A percentile compares a stretch with the other conserved stretches of the same genome.
Evolutionary conservation across 2,113 vertebrate species (phyloP).

Genomic region (Promerops cafer): DNA sequence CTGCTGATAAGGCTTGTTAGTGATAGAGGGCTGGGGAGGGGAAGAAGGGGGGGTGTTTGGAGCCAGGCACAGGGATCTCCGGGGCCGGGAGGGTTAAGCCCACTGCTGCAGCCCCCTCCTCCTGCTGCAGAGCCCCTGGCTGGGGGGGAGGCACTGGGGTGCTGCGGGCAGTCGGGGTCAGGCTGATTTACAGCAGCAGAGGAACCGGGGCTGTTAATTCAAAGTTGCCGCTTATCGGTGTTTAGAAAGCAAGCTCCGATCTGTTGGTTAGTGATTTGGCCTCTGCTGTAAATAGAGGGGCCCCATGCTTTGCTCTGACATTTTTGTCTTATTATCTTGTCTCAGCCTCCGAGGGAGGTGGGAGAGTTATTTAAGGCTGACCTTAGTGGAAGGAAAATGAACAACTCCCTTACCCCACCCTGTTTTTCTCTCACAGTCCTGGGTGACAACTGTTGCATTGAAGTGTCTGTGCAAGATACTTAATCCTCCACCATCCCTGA

Average conservation of each 20-base stretch:
- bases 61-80: slow-evolving; percentile 51
- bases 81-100: not conserved
- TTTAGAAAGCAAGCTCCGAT: slow-evolving; percentile 49
- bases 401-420: slow-evolving; percentile 44
- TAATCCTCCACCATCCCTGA: not conserved
- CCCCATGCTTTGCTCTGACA: slow-evolving; percentile 30
- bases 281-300: slow-evolving; percentile 65
- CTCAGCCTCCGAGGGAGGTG: slow-evolving; percentile 13
- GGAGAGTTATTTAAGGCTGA: slow-evolving; percentile 58
- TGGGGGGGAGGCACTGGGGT: not conserved
- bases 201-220: slow-evolving; percentile 13
- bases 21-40: slow-evolving; percentile 14
- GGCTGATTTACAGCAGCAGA: slow-evolving; percentile 29
- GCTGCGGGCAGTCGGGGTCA: not conserved
- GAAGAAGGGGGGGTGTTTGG: not conserved
- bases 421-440: not conserved
- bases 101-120: not conserved
- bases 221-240: slow-evolving; percentile 61
- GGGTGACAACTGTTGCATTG: slow-evolving; percentile 10
- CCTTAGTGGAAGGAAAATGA: slow-evolving; percentile 52
- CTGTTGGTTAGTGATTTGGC: slow-evolving; percentile 52
- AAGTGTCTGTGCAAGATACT: not conserved
- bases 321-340: slow-evolving; percentile 64
- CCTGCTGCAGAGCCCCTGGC: not conserved
- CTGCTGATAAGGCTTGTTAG: slow-evolving; percentile 61